Evolutionary conservation across 23 tunicate genomes (phyloP), one percentile per base, ranked within the genome.

Genomic region (Halocynthia aurantium): DNA sequence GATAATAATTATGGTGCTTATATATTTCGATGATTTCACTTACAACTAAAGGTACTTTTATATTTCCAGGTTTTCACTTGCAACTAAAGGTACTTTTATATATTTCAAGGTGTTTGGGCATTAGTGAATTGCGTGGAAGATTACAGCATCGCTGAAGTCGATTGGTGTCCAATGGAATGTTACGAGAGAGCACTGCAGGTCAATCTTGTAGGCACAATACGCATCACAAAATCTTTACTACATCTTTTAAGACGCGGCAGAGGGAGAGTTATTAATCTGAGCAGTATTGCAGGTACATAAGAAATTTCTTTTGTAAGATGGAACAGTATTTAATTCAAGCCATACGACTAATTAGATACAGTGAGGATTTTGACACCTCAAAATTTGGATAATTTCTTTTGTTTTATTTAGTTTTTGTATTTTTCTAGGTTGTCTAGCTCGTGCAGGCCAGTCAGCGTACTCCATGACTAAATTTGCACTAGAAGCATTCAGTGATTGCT

Each of bases 91-190:
- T 31, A 31, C 44, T 31, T 31, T 31, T 31, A 31, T 31, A 31
- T 69, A 21, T 70, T 52, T 51, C 40, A 74, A 91, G 98, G 92
- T 53, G 58, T 92, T 8, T 92, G 98, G 98, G 98, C 98, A 22
- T 82, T 92, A 15, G 98, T 92, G 5, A 92, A 92, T 55, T 86
- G 92, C 55, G 88, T 84, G 7, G 98, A 92, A 61, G 63, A 79
- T 7, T 92, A 86, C 98, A 79, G 85, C 8, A 86, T 92, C 5
- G 98, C 98, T 15, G 98, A 92, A 79, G 98, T 86, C 22, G 98
- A 92, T 40, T 92, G 98, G 98, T 92, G 86, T 65, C 71, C 88
- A 13, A 70, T 71, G 21, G 86, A 82, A 67, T 92, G 86, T 53
- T 92, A 67, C 67, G 84, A 92, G 9, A 71, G 70, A 53, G 68